Evolutionary conservation across 2,113 vertebrate genomes (phyloP), one percentile per base, ranked within the genome.

Genomic region (Numenius arquata): DNA sequence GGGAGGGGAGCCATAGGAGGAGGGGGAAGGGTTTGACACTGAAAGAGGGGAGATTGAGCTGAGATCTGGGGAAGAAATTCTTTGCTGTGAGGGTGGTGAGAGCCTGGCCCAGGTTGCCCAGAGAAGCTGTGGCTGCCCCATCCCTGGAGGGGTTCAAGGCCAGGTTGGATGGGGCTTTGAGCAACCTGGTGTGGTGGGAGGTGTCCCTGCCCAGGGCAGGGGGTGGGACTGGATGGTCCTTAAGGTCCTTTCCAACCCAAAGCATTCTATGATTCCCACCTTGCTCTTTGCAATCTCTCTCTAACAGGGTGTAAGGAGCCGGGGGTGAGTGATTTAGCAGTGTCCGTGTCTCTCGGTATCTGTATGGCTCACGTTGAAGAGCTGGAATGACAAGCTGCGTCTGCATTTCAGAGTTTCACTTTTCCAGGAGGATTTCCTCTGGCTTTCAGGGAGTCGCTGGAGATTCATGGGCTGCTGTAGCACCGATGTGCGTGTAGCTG

Each of bases 271-370:
- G 58, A 59, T 59, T 68, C 19, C 41, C 38, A 11, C 5, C 27
- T 85, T 12, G 22, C 38, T 36, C 52, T 48, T 5, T 43, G 36
- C 32, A 20, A 2, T 50, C 5, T 0, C 25, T 41, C 11, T 56
- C 29, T 32, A 17, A 10, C 11, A 11, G 53, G 29, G 29, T 5
- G 1, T 12, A 17, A 58, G 61, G 48, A 68, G 53, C 36, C 27
- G 25, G 41, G 5, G 6, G 6, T 7, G 30, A 22, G 10, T 12
- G 29, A 5, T 29, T 48, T 20, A 47, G 17, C 36, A 38, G 58
- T 3, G 58, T 8, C 67, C 0, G 0, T 13, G 79, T 66, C 43
- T 36, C 27, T 36, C 0, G 0, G 1, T 34, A 10, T 15, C 50
- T 25, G 0, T 21, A 1, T 2, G 6, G 40, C 17, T 68, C 7